Percentiles rank a stretch among this genome's conserved stretches.
Evolutionary conservation across 2,113 vertebrate genomes (phyloP).

Genomic region (Grus americana): DNA sequence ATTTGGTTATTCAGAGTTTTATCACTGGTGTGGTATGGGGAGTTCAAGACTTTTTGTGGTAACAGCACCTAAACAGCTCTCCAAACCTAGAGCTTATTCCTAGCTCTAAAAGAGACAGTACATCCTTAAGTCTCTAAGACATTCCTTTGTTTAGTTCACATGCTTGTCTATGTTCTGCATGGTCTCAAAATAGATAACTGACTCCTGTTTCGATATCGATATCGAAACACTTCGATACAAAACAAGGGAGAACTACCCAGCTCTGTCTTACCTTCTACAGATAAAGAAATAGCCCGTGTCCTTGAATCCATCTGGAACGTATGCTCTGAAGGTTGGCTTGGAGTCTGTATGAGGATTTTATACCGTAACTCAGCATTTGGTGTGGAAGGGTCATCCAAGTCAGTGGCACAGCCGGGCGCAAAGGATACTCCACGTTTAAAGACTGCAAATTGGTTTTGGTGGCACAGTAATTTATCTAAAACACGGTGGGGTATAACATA

Average conservation of each 20-base stretch:
- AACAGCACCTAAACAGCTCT: background rate
- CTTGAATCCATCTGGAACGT: conserved; percentile 77
- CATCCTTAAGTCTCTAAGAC: background rate
- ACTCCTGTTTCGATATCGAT: background rate
- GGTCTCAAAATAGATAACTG: background rate
- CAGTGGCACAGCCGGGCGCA: conserved; percentile 78
- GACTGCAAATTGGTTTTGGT: background rate
- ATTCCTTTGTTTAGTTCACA: background rate
- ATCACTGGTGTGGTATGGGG: background rate
- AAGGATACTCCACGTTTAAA: conserved; percentile 70
- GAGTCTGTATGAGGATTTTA: conserved; percentile 77
- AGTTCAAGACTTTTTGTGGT: background rate
- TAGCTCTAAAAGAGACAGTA: background rate
- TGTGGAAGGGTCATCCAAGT: conserved; percentile 73
- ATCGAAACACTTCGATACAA: background rate
- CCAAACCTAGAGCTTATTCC: background rate
- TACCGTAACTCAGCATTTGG: conserved; percentile 80
- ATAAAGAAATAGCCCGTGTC: conserved; percentile 77
- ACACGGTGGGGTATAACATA: background rate
- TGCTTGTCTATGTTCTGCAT: background rate
- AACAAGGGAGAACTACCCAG: background rate
- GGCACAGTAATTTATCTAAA: background rate
- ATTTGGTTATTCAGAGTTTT: background rate
- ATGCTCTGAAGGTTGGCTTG: conserved; percentile 74
- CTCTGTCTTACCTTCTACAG: conserved; percentile 74